phyloP scores from a whole-genome alignment of 2,113 vertebrate species.

The Sylvia atricapilla region DNA sequence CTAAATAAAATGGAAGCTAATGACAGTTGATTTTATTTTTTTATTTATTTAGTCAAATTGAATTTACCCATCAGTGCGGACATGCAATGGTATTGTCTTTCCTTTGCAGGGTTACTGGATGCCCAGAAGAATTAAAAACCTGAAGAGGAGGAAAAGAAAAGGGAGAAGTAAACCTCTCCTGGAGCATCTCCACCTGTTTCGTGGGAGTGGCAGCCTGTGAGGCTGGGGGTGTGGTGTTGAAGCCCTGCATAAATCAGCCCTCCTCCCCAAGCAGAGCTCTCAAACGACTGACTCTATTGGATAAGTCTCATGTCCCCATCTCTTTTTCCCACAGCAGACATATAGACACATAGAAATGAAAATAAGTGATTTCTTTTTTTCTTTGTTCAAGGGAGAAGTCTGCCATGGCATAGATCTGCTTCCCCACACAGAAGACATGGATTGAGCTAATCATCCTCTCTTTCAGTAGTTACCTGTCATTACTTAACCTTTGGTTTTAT shows the following conservation, averaged over 20 bases:
- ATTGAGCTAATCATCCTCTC: neutral
- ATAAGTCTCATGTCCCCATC: accelerated
- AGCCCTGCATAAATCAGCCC: neutral
- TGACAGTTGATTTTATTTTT: slow-evolving; percentile 89
- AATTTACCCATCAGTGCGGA: slow-evolving; percentile 68
- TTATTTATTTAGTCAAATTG: slow-evolving; percentile 85
- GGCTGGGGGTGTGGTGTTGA: accelerated
- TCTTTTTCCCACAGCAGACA: neutral
- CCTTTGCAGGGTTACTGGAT: neutral
- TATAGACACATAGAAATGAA: neutral
- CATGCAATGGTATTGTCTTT: neutral
- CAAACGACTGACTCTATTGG: accelerated
- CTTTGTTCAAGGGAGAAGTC: neutral
- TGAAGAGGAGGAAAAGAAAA: neutral
- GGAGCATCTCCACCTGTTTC: neutral
- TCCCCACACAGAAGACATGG: neutral
- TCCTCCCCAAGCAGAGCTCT: neutral
- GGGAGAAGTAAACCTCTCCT: neutral
- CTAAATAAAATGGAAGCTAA: slow-evolving; percentile 84
- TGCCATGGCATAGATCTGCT: neutral
- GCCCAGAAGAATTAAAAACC: neutral
- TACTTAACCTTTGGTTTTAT: neutral
- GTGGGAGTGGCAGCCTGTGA: neutral
- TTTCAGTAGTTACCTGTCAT: neutral
- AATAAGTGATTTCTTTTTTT: neutral